A percentile compares a stretch with the other conserved stretches of the same genome.
Conservation (phyloP, 2,113 vertebrate species). For the Mus pahari region DNA sequence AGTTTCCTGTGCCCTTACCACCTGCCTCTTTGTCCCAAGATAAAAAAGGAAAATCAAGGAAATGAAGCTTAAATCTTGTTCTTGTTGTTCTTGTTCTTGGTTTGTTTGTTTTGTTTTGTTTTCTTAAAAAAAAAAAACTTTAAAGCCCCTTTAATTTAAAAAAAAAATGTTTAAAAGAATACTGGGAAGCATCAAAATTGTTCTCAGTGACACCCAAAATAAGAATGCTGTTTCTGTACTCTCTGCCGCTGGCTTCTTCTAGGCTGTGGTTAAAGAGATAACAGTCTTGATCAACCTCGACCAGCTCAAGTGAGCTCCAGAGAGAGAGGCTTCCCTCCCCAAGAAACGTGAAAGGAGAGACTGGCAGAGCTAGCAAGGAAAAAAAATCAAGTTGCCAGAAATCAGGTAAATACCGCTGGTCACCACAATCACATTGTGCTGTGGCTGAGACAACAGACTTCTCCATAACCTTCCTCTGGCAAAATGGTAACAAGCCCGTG, state of each 20-base stretch:
- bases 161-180: slow-evolving; percentile 85
- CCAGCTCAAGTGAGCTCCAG: slow-evolving; percentile 89
- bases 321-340: slow-evolving; percentile 84
- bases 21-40: slow-evolving; percentile 93
- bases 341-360: slow-evolving; percentile 83
- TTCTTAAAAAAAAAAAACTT: slow-evolving; percentile 73
- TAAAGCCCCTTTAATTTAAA: slow-evolving; percentile 89
- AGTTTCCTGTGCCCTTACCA: slow-evolving; percentile 90
- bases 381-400: slow-evolving; percentile 85
- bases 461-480: slow-evolving; percentile 94
- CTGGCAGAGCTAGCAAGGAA: slow-evolving; percentile 71
- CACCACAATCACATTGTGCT: slow-evolving; percentile 92
- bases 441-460: slow-evolving; percentile 94
- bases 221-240: slow-evolving; percentile 51
- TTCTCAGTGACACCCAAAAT: neutral
- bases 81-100: slow-evolving; percentile 1
- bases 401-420: slow-evolving; percentile 88
- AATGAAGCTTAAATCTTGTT: slow-evolving; percentile 85
- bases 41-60: slow-evolving; percentile 93
- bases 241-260: slow-evolving; percentile 22
- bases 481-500: slow-evolving; percentile 90
- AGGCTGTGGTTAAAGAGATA: slow-evolving; percentile 83
- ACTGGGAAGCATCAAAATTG: slow-evolving; percentile 80
- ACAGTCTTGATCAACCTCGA: slow-evolving; percentile 92
- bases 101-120: too few species aligned